These are phyloP conservation scores for Drosophila histrio DNA, from an alignment of 2,888 invertebrate species.

Conservation along the genomic window DNA sequence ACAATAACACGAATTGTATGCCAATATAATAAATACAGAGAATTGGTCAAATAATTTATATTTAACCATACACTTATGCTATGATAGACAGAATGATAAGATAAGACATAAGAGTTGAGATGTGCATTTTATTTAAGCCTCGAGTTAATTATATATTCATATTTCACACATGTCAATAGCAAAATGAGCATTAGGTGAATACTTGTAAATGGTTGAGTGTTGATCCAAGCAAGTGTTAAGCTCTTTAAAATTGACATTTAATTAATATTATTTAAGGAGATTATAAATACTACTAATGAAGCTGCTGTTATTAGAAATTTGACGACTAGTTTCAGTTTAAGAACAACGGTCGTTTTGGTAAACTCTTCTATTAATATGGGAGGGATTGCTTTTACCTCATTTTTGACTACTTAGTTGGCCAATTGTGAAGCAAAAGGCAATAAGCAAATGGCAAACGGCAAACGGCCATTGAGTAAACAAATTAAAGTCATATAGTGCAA, in stretches of 20 bases:
- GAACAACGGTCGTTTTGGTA: constrained; percentile 1
- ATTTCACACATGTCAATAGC: constrained; percentile 2
- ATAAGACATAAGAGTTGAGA: not conserved
- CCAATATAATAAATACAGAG: constrained; percentile 1
- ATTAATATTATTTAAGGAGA: constrained; percentile 15
- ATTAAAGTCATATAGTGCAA: constrained; percentile 61
- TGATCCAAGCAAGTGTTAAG: constrained; percentile 25
- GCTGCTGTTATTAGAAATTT: not conserved
- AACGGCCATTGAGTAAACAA: constrained; percentile 61
- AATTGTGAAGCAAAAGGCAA: constrained; percentile 11
- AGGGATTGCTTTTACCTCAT: constrained; percentile 7
- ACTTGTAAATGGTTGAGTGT: not conserved
- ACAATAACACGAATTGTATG: not conserved
- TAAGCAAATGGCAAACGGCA: constrained; percentile 10
- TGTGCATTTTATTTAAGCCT: not conserved
- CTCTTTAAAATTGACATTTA: constrained; percentile 33
- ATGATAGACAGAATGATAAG: not conserved
- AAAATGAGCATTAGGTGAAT: constrained; percentile 3
- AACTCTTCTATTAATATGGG: constrained; percentile 17
- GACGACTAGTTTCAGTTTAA: not conserved
- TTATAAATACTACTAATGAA: constrained; percentile 8
- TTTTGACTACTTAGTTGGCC: constrained; percentile 24
- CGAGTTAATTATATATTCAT: constrained; percentile 9
- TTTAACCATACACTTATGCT: not conserved
- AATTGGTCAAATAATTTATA: not conserved